A percentile compares a stretch with the other conserved stretches of the same genome.
These are phyloP conservation scores for Emmelina monodactyla DNA, from an alignment of 2,888 invertebrate species.

Conservation along the genomic window DNA sequence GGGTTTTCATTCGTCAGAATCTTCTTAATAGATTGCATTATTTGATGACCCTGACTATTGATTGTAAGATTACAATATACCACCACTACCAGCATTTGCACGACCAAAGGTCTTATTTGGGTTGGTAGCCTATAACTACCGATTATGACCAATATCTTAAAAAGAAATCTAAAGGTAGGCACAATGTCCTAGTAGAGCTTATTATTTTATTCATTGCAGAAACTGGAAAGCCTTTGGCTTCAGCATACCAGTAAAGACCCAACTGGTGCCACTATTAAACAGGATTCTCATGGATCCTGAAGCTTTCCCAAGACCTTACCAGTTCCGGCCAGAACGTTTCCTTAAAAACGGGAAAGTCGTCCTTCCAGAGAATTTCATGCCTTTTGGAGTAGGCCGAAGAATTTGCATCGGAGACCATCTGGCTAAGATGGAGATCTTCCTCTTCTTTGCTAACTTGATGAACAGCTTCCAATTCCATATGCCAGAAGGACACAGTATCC, in stretches of 20 bases:
- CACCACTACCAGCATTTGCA: too few relatives aligned
- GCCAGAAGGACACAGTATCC: conserved; percentile 72
- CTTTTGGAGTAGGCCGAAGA: conserved; percentile 85
- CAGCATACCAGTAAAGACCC: conserved; percentile 76
- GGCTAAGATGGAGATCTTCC: conserved; percentile 83
- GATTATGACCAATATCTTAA: too few relatives aligned
- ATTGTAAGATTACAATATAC: too few relatives aligned
- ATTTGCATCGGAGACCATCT: conserved; percentile 84
- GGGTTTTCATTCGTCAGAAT: too few relatives aligned
- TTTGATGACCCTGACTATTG: not conserved
- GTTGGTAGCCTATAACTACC: too few relatives aligned
- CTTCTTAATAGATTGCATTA: not conserved
- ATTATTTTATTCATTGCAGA: conserved; percentile 51
- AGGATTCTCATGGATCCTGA: conserved; percentile 85
- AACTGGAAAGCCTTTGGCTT: conserved; percentile 76
- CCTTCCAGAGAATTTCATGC: conserved; percentile 82
- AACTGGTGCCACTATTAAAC: conserved; percentile 81
- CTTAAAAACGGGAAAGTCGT: conserved; percentile 73
- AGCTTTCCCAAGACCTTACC: conserved; percentile 80
- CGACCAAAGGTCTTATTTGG: too few relatives aligned
- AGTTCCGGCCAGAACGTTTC: conserved; percentile 79
- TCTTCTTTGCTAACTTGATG: conserved; percentile 80
- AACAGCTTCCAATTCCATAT: conserved; percentile 75
- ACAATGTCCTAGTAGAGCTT: too few relatives aligned
- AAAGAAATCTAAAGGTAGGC: too few relatives aligned